phyloP scores from a whole-genome alignment of 2,888 invertebrate species.

The Osmoderma eremita region DNA sequence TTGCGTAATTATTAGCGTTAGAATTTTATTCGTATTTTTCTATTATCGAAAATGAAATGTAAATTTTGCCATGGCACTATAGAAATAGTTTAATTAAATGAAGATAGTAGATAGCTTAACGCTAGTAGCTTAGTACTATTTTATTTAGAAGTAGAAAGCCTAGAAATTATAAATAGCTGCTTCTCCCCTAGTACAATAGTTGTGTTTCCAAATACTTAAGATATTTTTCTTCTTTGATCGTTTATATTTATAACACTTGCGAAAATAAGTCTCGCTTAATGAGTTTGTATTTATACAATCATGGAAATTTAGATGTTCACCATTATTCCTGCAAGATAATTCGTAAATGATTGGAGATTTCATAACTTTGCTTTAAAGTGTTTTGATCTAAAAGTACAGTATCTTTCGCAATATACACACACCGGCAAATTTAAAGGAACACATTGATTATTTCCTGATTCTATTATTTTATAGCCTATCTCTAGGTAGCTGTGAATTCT shows the following conservation, averaged over 20 bases:
- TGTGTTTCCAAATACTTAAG: constrained; percentile 12
- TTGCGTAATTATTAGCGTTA: not conserved
- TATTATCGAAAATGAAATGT: not conserved
- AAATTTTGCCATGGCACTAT: not conserved
- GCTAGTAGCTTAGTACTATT: too few relatives aligned
- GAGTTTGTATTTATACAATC: constrained; percentile 17
- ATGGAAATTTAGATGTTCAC: constrained; percentile 12
- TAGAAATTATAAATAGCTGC: constrained; percentile 2
- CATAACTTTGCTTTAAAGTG: not conserved
- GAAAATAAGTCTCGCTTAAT: constrained; percentile 6
- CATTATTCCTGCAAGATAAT: constrained; percentile 13
- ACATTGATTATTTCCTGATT: too few relatives aligned
- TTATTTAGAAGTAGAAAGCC: too few relatives aligned
- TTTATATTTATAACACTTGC: constrained; percentile 2
- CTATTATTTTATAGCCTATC: too few relatives aligned
- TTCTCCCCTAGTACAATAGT: not conserved
- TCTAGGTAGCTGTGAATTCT: too few relatives aligned
- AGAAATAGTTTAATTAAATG: not conserved
- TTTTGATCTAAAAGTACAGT: not conserved
- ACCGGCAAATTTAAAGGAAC: too few relatives aligned
- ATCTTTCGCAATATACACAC: too few relatives aligned
- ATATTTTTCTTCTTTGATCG: constrained; percentile 25
- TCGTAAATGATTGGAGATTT: not conserved
- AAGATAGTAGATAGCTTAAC: too few relatives aligned
- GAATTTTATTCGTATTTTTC: not conserved